These are phyloP conservation scores for Heliconius aoede DNA, from an alignment of 2,888 invertebrate genomes.

Conservation along the genomic window DNA sequence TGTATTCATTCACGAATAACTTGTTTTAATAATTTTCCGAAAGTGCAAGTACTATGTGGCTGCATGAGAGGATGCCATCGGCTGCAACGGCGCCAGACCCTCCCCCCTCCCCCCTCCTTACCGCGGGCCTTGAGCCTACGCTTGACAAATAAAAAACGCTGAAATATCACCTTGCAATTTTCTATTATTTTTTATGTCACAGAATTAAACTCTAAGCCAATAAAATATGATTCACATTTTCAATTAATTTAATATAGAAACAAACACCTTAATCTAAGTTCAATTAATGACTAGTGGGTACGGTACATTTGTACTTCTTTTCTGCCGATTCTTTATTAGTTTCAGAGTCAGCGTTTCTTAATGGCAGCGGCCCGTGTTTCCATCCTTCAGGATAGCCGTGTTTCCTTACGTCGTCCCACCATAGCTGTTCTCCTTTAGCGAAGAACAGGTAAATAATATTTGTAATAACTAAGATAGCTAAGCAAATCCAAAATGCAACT, in stretches of 20 bases:
- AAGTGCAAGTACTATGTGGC: too few relatives aligned
- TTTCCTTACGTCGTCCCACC: constrained; percentile 87
- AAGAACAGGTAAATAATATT: constrained; percentile 87
- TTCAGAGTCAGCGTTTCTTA: constrained; percentile 61
- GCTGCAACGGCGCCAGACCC: too few relatives aligned
- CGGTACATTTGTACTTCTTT: constrained; percentile 45
- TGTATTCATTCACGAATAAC: too few relatives aligned
- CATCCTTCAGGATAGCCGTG: constrained; percentile 74
- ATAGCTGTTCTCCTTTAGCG: constrained; percentile 89
- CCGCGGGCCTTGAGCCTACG: too few relatives aligned
- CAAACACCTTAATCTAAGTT: constrained; percentile 34
- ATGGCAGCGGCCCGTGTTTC: constrained; percentile 71
- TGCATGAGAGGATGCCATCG: too few relatives aligned
- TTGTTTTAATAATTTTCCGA: too few relatives aligned
- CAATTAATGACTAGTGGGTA: constrained; percentile 26
- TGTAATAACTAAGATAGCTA: constrained; percentile 86
- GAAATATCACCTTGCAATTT: too few relatives aligned
- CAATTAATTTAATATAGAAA: constrained; percentile 26
- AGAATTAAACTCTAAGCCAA: neutral
- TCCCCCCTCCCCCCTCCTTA: too few relatives aligned
- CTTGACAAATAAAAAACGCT: too few relatives aligned
- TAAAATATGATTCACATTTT: neutral
- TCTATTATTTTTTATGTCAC: too few relatives aligned
- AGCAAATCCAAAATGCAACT: constrained; percentile 91
- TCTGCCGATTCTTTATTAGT: constrained; percentile 52